These are phyloP conservation scores for Heliconius hortense DNA, from an alignment of 2,888 invertebrate species.

Conservation along the genomic window DNA sequence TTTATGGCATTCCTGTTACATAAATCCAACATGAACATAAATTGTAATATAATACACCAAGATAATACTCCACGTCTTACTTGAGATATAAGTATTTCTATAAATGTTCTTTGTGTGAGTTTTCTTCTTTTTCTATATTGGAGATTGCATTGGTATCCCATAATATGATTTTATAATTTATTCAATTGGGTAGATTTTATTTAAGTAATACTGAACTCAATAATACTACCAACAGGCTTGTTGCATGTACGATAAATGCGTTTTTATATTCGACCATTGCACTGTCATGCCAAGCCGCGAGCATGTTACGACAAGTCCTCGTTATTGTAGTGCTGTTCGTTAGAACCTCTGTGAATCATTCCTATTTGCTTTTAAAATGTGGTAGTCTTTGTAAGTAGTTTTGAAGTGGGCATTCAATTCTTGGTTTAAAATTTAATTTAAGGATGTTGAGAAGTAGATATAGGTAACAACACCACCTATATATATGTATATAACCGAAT, in stretches of 20 bases:
- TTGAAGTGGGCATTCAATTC: too few relatives aligned
- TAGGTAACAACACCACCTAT: neutral
- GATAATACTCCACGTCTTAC: neutral
- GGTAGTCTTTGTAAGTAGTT: neutral
- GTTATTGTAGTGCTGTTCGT: slow-evolving; percentile 15
- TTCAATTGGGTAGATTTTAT: neutral
- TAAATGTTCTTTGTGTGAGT: slow-evolving; percentile 8
- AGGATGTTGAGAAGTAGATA: neutral
- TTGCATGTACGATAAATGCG: slow-evolving; percentile 9
- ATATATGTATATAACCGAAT: too few relatives aligned
- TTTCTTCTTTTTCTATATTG: slow-evolving; percentile 45
- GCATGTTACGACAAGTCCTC: slow-evolving; percentile 41
- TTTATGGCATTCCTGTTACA: neutral
- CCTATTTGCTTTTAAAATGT: neutral
- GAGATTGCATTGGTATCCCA: slow-evolving; percentile 51
- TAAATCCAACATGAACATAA: neutral
- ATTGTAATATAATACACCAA: neutral
- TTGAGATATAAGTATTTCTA: slow-evolving; percentile 4
- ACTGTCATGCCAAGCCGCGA: slow-evolving; percentile 4
- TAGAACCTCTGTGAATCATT: slow-evolving; percentile 24
- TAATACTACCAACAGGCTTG: neutral
- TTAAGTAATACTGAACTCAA: slow-evolving; percentile 21
- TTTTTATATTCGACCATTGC: slow-evolving; percentile 12
- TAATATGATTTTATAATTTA: slow-evolving; percentile 36
- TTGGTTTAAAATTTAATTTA: too few relatives aligned